Evolutionary conservation across 2,888 invertebrate genomes (phyloP).

Genomic region (Pseudeuparius sepicola): DNA sequence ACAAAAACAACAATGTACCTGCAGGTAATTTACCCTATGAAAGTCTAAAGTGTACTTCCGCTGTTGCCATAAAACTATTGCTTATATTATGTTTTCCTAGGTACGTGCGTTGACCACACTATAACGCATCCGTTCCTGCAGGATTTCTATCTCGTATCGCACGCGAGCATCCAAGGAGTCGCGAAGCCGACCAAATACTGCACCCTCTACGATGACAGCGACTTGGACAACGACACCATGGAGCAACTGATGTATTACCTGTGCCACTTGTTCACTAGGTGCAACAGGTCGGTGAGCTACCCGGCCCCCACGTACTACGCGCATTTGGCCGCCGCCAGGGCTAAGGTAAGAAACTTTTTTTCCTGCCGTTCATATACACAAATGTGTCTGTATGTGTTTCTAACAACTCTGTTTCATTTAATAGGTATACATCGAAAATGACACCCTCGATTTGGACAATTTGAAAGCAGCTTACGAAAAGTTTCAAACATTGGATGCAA

Average conservation of each 20-base stretch:
- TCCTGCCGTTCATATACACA: too few species aligned
- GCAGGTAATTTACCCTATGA: constrained; percentile 44
- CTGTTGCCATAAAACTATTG: too few species aligned
- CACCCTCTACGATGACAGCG: constrained; percentile 69
- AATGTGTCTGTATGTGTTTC: too few species aligned
- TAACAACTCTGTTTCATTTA: too few species aligned
- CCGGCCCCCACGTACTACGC: constrained; percentile 84
- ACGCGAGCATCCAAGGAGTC: constrained; percentile 67
- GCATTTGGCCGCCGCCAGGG: constrained; percentile 74
- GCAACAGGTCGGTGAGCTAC: constrained; percentile 74
- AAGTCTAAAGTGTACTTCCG: too few species aligned
- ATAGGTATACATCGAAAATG: constrained; percentile 39
- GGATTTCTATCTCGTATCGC: constrained; percentile 74
- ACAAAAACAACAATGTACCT: constrained; percentile 51
- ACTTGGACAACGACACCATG: constrained; percentile 60
- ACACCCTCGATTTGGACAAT: constrained; percentile 38
- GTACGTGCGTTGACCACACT: constrained; percentile 56
- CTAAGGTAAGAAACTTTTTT: too few species aligned
- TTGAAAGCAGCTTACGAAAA: constrained; percentile 43
- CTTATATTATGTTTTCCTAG: too few species aligned
- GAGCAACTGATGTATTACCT: constrained; percentile 72
- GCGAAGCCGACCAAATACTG: constrained; percentile 81
- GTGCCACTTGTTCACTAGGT: constrained; percentile 78
- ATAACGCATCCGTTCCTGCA: constrained; percentile 81
- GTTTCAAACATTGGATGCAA: constrained; percentile 43